phyloP scores from a whole-genome alignment of 1,140 invertebrate species.

The Lordiphosa stackelbergi region DNA sequence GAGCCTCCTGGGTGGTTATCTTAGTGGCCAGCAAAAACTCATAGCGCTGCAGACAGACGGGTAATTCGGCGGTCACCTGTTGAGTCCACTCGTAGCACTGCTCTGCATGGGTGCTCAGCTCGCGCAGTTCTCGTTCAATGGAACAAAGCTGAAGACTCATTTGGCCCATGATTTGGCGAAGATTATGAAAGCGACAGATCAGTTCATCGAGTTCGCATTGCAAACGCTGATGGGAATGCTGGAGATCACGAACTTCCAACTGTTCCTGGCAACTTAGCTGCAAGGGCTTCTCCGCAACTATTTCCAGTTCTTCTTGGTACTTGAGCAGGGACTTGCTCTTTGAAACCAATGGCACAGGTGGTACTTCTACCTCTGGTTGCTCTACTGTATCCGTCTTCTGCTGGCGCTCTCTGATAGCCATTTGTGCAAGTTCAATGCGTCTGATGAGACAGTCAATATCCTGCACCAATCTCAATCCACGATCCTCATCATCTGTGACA shows the following conservation, averaged over 20 bases:
- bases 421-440: slow-evolving; percentile 42
- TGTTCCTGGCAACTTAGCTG: slow-evolving; percentile 17
- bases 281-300: background rate
- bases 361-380: background rate
- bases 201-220: slow-evolving; percentile 39
- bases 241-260: slow-evolving; percentile 18
- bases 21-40: too few species aligned
- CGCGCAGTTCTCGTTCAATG: slow-evolving; percentile 6
- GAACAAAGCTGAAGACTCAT: background rate
- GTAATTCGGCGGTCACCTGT: slow-evolving; percentile 14
- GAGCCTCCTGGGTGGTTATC: too few species aligned
- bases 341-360: background rate
- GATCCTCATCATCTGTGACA: slow-evolving; percentile 31
- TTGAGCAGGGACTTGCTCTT: background rate
- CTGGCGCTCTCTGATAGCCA: slow-evolving; percentile 22
- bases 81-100: slow-evolving; percentile 13
- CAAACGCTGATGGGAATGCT: slow-evolving; percentile 25
- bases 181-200: slow-evolving; percentile 18
- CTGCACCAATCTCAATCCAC: background rate
- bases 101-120: background rate
- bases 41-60: slow-evolving; percentile 23
- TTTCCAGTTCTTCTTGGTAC: background rate
- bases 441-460: slow-evolving; percentile 42
- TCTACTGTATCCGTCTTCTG: too few species aligned
- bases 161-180: slow-evolving; percentile 1